phyloP scores from a whole-genome alignment of 2,888 invertebrate genomes.

The Dimorphilus gyrociliatus region DNA sequence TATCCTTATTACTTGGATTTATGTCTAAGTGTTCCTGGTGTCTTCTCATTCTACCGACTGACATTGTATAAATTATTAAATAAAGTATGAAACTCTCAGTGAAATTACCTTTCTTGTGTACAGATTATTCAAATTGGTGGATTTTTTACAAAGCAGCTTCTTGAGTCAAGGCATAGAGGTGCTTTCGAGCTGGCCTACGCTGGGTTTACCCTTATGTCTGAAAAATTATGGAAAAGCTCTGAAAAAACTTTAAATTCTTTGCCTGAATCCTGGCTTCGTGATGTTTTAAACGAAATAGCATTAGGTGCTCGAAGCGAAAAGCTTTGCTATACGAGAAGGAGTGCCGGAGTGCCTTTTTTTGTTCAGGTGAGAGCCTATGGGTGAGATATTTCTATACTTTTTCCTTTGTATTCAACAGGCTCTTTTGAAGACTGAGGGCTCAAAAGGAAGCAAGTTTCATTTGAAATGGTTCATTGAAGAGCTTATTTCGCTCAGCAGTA shows the following conservation, averaged over 20 bases:
- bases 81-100: too few species aligned
- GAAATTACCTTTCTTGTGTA: too few species aligned
- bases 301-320: slow-evolving; percentile 16
- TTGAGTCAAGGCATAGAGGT: slow-evolving; percentile 69
- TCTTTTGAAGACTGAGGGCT: too few species aligned
- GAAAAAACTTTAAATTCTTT: too few species aligned
- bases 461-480: too few species aligned
- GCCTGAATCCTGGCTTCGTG: slow-evolving; percentile 32
- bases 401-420: too few species aligned
- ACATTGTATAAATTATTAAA: too few species aligned
- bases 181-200: slow-evolving; percentile 91
- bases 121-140: slow-evolving; percentile 22
- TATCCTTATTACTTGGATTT: slow-evolving; percentile 39
- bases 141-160: slow-evolving; percentile 33
- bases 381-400: too few species aligned
- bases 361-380: slow-evolving; percentile 53
- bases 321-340: slow-evolving; percentile 65
- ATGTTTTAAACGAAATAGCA: slow-evolving; percentile 31
- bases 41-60: too few species aligned
- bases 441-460: too few species aligned
- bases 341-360: slow-evolving; percentile 85
- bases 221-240: slow-evolving; percentile 53
- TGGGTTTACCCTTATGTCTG: slow-evolving; percentile 62
- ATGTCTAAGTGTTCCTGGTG: too few species aligned
- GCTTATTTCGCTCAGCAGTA: too few species aligned